Percentiles rank a stretch among this genome's conserved stretches.
Conservation (phyloP, 1,140 invertebrate genomes). For the Sminthurides bifidus region DNA sequence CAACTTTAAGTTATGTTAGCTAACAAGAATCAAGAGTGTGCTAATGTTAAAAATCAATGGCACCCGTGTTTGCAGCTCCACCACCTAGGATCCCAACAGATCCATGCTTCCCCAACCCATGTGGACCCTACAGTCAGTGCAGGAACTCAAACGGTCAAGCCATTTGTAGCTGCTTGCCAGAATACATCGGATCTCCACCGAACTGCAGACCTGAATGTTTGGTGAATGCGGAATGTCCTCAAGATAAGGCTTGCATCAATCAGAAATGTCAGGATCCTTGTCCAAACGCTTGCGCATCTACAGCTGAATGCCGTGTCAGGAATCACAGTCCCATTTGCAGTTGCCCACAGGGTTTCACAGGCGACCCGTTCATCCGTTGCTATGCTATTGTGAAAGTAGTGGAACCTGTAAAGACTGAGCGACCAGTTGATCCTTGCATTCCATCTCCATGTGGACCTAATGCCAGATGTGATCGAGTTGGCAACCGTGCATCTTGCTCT, state of each 20-base stretch:
- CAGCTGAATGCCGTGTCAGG: constrained; percentile 48
- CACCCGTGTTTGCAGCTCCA: constrained; percentile 64
- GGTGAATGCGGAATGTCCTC: constrained; percentile 49
- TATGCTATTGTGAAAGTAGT: constrained; percentile 17
- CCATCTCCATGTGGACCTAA: constrained; percentile 66
- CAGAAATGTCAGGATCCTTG: constrained; percentile 38
- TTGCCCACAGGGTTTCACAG: constrained; percentile 47
- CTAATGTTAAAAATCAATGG: constrained; percentile 36
- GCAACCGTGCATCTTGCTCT: constrained; percentile 52
- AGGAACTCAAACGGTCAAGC: constrained; percentile 30
- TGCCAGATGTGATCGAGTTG: constrained; percentile 43
- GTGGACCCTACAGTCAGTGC: constrained; percentile 58
- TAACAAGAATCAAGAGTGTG: too few species aligned
- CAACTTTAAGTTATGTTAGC: too few species aligned
- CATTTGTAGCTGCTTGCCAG: constrained; percentile 44
- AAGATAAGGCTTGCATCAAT: constrained; percentile 56
- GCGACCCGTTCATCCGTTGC: constrained; percentile 44
- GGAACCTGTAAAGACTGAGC: constrained; percentile 37
- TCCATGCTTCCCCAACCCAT: constrained; percentile 59
- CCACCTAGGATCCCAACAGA: neutral
- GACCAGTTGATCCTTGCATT: constrained; percentile 59
- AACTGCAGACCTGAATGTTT: constrained; percentile 34
- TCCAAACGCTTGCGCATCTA: constrained; percentile 36
- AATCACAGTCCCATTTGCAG: constrained; percentile 70
- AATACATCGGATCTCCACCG: constrained; percentile 33